Percentiles rank a stretch among this genome's conserved stretches.
Conservation (phyloP, 53 echinoderm and acorn worm genomes). For the Echinarachnius parma region DNA sequence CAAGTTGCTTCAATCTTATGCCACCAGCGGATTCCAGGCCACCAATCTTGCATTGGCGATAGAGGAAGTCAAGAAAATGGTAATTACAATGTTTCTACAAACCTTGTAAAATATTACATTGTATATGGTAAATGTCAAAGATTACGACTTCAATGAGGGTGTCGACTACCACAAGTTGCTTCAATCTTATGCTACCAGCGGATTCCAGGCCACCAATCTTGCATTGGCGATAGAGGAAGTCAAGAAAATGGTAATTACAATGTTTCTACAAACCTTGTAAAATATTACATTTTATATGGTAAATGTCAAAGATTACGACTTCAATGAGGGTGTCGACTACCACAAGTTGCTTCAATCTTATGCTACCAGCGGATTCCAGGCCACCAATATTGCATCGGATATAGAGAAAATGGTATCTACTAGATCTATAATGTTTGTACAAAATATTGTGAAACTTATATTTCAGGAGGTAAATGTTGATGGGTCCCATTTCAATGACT, state of each 20-base stretch:
- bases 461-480: too few relatives aligned
- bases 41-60: slow-evolving; percentile 87
- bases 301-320: slow-evolving; percentile 92
- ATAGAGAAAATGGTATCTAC: slow-evolving; percentile 91
- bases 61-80: slow-evolving; percentile 96
- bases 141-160: slow-evolving; percentile 96
- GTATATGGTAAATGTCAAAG: slow-evolving; percentile 81
- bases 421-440: too few relatives aligned
- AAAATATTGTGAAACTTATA: too few relatives aligned
- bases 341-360: slow-evolving; percentile 83
- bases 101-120: too few relatives aligned
- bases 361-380: slow-evolving; percentile 87
- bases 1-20: slow-evolving; percentile 78
- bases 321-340: slow-evolving; percentile 89
- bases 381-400: slow-evolving; percentile 82
- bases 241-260: slow-evolving; percentile 78
- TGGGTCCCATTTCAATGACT: too few relatives aligned
- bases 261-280: background rate
- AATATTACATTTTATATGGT: too few relatives aligned
- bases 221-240: slow-evolving; percentile 86
- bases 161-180: slow-evolving; percentile 83
- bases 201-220: slow-evolving; percentile 95
- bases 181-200: slow-evolving; percentile 77
- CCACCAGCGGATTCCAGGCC: slow-evolving; percentile 90
- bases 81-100: slow-evolving; percentile 8